Evolutionary conservation across 1,140 invertebrate genomes (phyloP).

Genomic region (Pachyrhynchus sulphureomaculatus): DNA sequence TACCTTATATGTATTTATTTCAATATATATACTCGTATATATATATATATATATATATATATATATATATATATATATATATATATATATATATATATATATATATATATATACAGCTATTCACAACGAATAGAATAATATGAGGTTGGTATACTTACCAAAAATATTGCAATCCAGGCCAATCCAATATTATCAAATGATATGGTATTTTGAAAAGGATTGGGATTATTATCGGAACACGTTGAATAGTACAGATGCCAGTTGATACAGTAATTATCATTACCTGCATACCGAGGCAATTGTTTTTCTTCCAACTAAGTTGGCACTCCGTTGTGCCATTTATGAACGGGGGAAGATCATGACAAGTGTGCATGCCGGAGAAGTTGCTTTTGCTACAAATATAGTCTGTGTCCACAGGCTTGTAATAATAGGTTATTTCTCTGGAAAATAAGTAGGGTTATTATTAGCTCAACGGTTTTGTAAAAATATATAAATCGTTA

Average conservation of each 20-base stretch:
- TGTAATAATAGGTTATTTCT: constrained; percentile 29
- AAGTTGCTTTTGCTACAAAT: constrained; percentile 94
- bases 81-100: too few relatives aligned
- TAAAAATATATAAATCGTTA: too few relatives aligned
- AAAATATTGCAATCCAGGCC: constrained; percentile 99
- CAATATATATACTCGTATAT: too few relatives aligned
- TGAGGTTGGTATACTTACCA: constrained; percentile 68
- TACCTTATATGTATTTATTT: too few relatives aligned
- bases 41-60: too few relatives aligned
- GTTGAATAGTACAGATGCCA: constrained; percentile 99
- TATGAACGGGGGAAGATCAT: constrained; percentile 79
- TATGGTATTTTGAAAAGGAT: constrained; percentile 98
- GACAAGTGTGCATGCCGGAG: constrained; percentile 93
- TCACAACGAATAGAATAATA: too few relatives aligned
- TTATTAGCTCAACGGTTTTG: too few relatives aligned
- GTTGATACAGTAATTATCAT: constrained; percentile 77
- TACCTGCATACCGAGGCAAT: constrained; percentile 32
- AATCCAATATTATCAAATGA: constrained; percentile 99
- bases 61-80: too few relatives aligned
- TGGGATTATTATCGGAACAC: constrained; percentile 88
- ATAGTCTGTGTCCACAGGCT: constrained; percentile 81
- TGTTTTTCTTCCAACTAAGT: constrained; percentile 50
- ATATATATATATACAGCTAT: too few relatives aligned
- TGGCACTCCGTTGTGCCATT: constrained; percentile 70
- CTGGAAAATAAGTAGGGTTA: constrained; percentile 18